Percentiles rank a stretch among this genome's conserved stretches.
phyloP scores from a whole-genome alignment of 2,113 vertebrate species.

The Marcusenius ussheri region DNA sequence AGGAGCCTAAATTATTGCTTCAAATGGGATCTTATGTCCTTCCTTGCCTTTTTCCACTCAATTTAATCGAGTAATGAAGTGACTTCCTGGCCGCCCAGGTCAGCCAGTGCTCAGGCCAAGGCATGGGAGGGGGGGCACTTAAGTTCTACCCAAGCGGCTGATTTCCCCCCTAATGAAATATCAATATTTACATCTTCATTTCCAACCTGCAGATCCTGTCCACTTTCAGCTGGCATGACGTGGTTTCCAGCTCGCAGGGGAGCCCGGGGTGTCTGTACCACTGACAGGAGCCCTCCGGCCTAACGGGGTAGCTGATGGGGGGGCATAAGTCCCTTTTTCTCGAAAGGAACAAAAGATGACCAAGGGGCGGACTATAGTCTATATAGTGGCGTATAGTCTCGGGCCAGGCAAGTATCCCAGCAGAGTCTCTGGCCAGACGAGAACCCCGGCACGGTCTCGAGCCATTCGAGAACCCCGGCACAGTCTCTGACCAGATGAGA shows the following conservation, averaged over 20 bases:
- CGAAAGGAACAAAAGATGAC: neutral
- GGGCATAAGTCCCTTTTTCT: neutral
- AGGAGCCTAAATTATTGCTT: conserved; percentile 63
- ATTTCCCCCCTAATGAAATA: conserved; percentile 69
- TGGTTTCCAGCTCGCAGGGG: conserved; percentile 60
- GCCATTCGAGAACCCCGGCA: no score
- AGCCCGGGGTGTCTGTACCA: conserved; percentile 41
- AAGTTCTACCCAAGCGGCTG: conserved; percentile 61
- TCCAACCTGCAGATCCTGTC: conserved; percentile 58
- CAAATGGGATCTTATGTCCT: conserved; percentile 70
- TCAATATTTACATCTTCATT: conserved; percentile 75
- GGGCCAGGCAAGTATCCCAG: no score
- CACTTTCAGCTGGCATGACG: conserved; percentile 66
- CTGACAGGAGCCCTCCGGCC: neutral
- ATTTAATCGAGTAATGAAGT: conserved; percentile 76
- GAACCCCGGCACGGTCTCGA: neutral
- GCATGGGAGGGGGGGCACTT: conserved; percentile 55
- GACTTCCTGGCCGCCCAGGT: conserved; percentile 64
- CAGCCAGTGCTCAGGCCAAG: conserved; percentile 54
- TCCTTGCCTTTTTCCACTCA: conserved; percentile 68
- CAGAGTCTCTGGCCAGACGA: neutral
- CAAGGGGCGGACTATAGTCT: neutral
- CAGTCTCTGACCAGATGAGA: neutral
- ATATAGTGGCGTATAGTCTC: neutral
- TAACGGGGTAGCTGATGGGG: neutral